Conservation (phyloP, 2,888 invertebrate genomes). For the Beris chalybata region DNA sequence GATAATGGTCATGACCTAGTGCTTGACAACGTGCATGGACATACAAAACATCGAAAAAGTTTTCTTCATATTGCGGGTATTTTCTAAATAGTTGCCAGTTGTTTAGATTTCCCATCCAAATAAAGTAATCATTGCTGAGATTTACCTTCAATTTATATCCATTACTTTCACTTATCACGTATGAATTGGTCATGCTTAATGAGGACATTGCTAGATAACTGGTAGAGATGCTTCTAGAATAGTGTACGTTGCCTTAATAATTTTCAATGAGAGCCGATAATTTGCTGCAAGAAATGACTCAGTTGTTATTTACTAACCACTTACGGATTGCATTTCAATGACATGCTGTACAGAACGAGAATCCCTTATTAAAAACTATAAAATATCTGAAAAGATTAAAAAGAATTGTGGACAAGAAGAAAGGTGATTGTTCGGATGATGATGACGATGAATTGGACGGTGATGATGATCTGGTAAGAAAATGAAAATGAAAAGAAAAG, state of each 20-base stretch:
- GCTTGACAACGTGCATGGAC: slow-evolving; percentile 28
- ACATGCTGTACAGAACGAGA: slow-evolving; percentile 49
- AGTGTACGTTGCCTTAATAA: too few species aligned
- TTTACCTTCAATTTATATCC: background rate
- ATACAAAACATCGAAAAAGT: slow-evolving; percentile 11
- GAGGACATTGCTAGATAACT: too few species aligned
- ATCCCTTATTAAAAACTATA: slow-evolving; percentile 53
- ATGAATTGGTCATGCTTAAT: too few species aligned
- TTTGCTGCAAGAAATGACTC: too few species aligned
- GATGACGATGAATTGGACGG: slow-evolving; percentile 68
- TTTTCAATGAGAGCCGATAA: too few species aligned
- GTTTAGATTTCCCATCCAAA: slow-evolving; percentile 19
- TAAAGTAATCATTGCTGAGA: slow-evolving; percentile 9
- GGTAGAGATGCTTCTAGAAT: too few species aligned
- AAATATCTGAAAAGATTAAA: slow-evolving; percentile 56
- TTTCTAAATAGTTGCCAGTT: slow-evolving; percentile 14
- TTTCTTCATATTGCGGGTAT: slow-evolving; percentile 5
- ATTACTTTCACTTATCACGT: too few species aligned
- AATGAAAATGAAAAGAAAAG: slow-evolving; percentile 15
- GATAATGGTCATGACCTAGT: slow-evolving; percentile 27
- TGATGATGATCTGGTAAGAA: slow-evolving; percentile 70
- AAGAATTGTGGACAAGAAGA: slow-evolving; percentile 56
- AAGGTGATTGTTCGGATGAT: slow-evolving; percentile 43
- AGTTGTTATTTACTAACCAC: too few species aligned
- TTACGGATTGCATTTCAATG: too few species aligned